A percentile compares a stretch with the other conserved stretches of the same genome.
Conservation (phyloP, 2,113 vertebrate genomes). For the Leucoraja erinaceus region DNA sequence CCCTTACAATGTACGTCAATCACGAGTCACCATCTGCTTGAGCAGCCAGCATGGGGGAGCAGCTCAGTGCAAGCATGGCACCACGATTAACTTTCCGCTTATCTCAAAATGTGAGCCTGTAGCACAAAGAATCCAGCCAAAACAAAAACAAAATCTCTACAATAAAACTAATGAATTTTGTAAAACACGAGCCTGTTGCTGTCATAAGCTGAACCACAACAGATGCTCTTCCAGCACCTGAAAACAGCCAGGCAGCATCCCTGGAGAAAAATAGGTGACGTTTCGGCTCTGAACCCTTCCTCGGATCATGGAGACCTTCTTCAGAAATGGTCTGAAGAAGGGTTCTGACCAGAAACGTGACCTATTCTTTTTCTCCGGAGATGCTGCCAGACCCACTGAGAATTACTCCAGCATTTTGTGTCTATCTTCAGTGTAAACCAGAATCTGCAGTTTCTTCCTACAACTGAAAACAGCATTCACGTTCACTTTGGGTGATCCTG, state of each 20-base stretch:
- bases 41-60: neutral
- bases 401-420: too few relatives aligned
- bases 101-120: neutral
- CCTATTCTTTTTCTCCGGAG: too few relatives aligned
- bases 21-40: slow-evolving; percentile 21
- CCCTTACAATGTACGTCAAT: neutral
- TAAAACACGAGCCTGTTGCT: neutral
- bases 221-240: slow-evolving; percentile 2
- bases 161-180: neutral
- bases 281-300: too few relatives aligned
- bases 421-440: too few relatives aligned
- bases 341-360: too few relatives aligned
- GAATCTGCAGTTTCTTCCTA: neutral
- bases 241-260: neutral
- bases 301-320: too few relatives aligned
- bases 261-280: too few relatives aligned
- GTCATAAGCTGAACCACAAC: neutral
- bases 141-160: neutral
- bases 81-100: slow-evolving; percentile 8
- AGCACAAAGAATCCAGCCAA: neutral
- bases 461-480: neutral
- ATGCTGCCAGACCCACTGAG: too few relatives aligned
- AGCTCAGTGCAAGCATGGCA: neutral
- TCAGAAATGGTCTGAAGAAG: too few relatives aligned
- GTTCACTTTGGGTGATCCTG: neutral